Conservation (phyloP, 2,797 vertebrate species). For the Alcedo quadribrachys region DNA sequence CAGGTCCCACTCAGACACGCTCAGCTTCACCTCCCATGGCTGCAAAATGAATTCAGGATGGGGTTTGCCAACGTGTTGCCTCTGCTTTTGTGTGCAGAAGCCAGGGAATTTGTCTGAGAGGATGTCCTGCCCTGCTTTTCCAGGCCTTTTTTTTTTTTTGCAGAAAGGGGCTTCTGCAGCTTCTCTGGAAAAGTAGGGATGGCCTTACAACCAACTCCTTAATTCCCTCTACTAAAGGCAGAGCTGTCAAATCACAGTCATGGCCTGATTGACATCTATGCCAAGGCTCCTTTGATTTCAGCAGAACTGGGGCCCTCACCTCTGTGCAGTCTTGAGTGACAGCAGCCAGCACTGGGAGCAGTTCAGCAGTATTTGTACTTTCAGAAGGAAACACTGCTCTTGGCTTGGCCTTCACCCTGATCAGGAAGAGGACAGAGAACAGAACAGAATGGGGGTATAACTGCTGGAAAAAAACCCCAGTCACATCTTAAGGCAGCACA, state of each 20-base stretch:
- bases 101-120: background rate
- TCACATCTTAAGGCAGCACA: background rate
- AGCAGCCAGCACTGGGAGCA: background rate
- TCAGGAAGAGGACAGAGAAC: background rate
- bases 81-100: background rate
- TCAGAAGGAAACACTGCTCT: background rate
- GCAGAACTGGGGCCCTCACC: accelerated
- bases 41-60: background rate
- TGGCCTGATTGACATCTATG: background rate
- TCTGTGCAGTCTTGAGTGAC: background rate
- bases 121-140: slow-evolving; percentile 3
- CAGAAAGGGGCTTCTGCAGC: background rate
- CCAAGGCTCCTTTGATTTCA: background rate
- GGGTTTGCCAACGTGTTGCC: accelerated
- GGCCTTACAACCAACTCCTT: background rate
- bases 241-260: background rate
- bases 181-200: background rate
- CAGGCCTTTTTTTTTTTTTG: background rate
- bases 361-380: background rate
- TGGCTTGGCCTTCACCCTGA: background rate
- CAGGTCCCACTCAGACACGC: background rate
- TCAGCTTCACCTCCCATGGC: background rate
- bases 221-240: background rate
- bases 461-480: background rate
- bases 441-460: background rate